Percentiles rank a stretch among this genome's conserved stretches.
These are phyloP conservation scores for Drosophila neutralis DNA, from an alignment of 2,888 invertebrate species.

Conservation along the genomic window DNA sequence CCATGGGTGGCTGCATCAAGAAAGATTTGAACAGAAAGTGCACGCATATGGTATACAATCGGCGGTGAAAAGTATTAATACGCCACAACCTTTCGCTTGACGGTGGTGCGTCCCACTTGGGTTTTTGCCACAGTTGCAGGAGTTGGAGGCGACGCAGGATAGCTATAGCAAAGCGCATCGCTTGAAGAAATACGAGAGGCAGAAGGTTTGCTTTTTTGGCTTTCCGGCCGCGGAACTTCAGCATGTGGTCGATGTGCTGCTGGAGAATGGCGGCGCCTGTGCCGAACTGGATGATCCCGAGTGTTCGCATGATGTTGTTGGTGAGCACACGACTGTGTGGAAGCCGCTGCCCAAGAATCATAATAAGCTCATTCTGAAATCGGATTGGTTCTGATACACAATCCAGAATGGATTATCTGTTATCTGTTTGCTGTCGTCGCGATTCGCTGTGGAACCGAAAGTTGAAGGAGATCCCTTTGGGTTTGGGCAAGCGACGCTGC, in stretches of 20 bases:
- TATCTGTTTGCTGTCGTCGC: slow-evolving; percentile 85
- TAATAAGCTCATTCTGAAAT: slow-evolving; percentile 92
- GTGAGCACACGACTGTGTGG: slow-evolving; percentile 90
- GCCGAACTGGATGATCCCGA: slow-evolving; percentile 91
- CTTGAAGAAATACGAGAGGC: slow-evolving; percentile 94
- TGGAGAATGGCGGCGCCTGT: slow-evolving; percentile 93
- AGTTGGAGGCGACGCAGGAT: slow-evolving; percentile 90
- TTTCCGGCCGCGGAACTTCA: slow-evolving; percentile 95
- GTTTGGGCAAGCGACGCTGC: slow-evolving; percentile 90
- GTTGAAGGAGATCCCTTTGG: slow-evolving; percentile 83
- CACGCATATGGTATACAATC: slow-evolving; percentile 96
- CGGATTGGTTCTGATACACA: slow-evolving; percentile 99
- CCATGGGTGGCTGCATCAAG: slow-evolving; percentile 98
- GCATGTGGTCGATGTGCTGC: slow-evolving; percentile 95
- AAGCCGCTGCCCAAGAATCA: slow-evolving; percentile 89
- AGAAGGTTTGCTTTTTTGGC: slow-evolving; percentile 94
- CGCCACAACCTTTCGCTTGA: slow-evolving; percentile 94
- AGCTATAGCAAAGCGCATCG: slow-evolving; percentile 89
- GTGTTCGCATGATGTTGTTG: slow-evolving; percentile 96
- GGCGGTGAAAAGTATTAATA: slow-evolving; percentile 97
- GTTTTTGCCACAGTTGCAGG: slow-evolving; percentile 88
- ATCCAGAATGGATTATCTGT: slow-evolving; percentile 96
- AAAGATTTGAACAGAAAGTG: slow-evolving; percentile 95
- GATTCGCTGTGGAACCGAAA: slow-evolving; percentile 90
- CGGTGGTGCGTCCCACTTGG: slow-evolving; percentile 95